Evolutionary conservation across 2,888 invertebrate species (phyloP), one percentile per base, ranked within the genome.

Genomic region (Melanotus villosus): DNA sequence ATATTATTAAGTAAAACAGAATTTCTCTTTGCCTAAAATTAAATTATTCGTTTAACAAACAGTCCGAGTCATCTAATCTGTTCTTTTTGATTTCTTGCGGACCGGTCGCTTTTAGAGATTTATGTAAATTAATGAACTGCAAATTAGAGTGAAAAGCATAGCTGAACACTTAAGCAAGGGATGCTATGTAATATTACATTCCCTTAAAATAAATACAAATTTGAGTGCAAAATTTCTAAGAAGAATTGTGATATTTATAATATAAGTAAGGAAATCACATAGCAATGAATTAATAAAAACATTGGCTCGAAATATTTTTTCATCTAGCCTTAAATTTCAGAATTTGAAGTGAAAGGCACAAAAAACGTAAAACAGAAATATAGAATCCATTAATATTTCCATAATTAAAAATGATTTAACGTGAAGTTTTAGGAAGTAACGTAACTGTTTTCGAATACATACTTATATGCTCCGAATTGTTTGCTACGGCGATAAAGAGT

Each of bases 41-140:
- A 45, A 59, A 45, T 43, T 41, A 59, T 45, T 32, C 21, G 23
- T 26, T 59, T 59, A 59, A 19, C 59, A 59, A 59, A 59, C 59
- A 59, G 26, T 47, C 47, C 47, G 32, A 60, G 21, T 47, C 50
- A 62, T 62, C 62, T 62, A 34, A 62, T 62, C 62, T 50, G 43
- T 26, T 5, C 26, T 26, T 62, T 62, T 50, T 50, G 26, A 50
- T n/a, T 30, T 18, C 32, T 52, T 18, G 30, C 30, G 32, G 52
- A 32, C 52, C 52, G 21, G 32, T 58, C 50, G 26, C 47, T 34
- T 34, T 14, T 56, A 67, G 60, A 36, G 67, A 67, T 67, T 67
- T 54, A 60, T 67, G 54, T 45, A 67, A 67, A 67, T 67, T 67
- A 67, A 67, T 67, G 60, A 67, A 67, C 54, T 67, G 67, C 32